Base-by-base conservation (phyloP, 2,797 vertebrate species). In the Gephyroberyx darwinii region DNA sequence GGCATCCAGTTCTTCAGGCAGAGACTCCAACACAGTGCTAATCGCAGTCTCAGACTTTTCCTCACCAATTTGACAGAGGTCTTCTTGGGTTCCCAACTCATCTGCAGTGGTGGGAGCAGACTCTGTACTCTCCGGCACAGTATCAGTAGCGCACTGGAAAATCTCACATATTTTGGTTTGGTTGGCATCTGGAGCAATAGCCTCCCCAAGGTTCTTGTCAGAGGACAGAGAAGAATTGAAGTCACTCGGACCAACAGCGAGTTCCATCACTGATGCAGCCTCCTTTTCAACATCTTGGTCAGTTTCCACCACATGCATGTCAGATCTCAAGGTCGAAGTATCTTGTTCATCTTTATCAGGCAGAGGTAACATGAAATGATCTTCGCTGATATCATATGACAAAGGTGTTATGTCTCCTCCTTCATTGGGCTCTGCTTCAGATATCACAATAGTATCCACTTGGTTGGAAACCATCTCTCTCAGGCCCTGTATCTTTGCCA, bases 221-320 rank as follows among this genome's bases (percentile, higher is more conserved):
- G 65, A 35, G 41, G 52, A 26, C 9, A 5, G 55, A 59, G 45
- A 39, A 54, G 65, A 75, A 35, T 65, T 58, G 0, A 57, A 56
- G 20, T 71, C 51, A 9, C 75, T 71, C 22, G 66, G 50, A 4
- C 12, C 35, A 13, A 43, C 0, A 20, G 45, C n/a, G n/a, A 47
- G 30, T 35, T 77, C 69, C 12, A 63, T 33, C 20, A 43, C n/a
- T 41, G 59, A 62, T 20, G 5, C 5, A 16, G 1, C 48, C 20
- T 71, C 55, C 19, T 81, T 69, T 60, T 76, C 58, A 12, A 8
- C 16, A 26, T 31, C 53, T 81, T 80, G 19, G 8, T 59, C 59
- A 26, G 31, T 55, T 65, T 80, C 20, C 5, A 41, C 48, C 17
- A 6, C 9, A 52, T 41, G 74, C 9, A 50, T 5, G 2, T 62